Evolutionary conservation across 2,888 invertebrate species (phyloP), one percentile per base, ranked within the genome.

Genomic region (Augiades crinisus): DNA sequence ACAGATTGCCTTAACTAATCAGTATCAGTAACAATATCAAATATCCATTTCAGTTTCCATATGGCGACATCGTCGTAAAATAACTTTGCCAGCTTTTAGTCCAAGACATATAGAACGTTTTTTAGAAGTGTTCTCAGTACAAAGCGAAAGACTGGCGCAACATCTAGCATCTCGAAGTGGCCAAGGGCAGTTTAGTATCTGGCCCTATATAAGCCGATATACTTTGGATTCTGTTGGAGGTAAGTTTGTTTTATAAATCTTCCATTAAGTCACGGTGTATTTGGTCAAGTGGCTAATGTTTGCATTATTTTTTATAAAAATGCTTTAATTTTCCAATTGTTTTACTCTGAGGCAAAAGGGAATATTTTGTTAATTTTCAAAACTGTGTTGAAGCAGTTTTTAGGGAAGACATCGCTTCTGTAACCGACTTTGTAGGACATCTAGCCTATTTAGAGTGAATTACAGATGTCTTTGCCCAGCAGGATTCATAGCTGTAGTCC

Each of bases 11-110:
- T 19, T 19, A 5, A 5, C 19, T 4, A 3, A 19, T 19, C 19
- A 5, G 19, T 5, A 4, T 4, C 3, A 4, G 19, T 5, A 5
- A 19, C 19, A 4, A 4, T 19, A 19, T 19, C 5, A 3, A 4
- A 4, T 10, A 17, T 6, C 7, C 46, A 5, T 40, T 53, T 31
- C 12, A 60, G 59, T 60, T 1, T 38, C 43, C 1, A 56, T 61
- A 6, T 63, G 63, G 63, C 53, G 59, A 5, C 54, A 47, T 0
- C 53, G 60, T 1, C 57, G 63, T n/a, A 61, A 60, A 47, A 47
- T 59, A 8, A 13, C 55, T 2, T 37, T 54, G 1, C 57, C 59
- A 27, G 52, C 47, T 5, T 61, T 63, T 16, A 59, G 47, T 17
- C 47, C 57, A 34, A 60, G 55, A 14, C 56, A 52, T 1, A 19